These are phyloP conservation scores for Aramus guarauna DNA, from an alignment of 2,113 vertebrate species.

Conservation along the genomic window DNA sequence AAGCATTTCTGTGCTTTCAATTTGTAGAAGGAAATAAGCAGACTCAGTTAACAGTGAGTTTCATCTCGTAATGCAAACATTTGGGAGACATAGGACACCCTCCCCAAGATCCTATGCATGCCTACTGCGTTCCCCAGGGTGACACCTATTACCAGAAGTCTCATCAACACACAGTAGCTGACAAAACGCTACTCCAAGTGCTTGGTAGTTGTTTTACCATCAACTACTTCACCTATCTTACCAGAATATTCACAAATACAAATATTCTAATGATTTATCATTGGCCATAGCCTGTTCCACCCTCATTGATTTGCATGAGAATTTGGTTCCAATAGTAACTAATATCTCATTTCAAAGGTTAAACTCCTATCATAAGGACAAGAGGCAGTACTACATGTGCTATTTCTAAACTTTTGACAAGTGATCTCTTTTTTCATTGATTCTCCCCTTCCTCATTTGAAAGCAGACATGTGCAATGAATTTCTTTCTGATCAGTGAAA, in stretches of 20 bases:
- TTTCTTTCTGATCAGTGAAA: constrained; percentile 64
- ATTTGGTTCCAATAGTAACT: not conserved
- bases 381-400: not conserved
- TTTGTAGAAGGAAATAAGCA: not conserved
- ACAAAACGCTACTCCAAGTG: not conserved
- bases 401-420: constrained; percentile 60
- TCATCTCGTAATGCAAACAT: not conserved
- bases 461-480: constrained; percentile 18
- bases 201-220: not conserved
- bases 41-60: not conserved
- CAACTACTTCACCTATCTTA: not conserved
- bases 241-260: not conserved
- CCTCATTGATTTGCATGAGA: not conserved
- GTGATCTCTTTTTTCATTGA: not conserved
- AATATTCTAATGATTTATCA: not conserved
- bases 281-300: not conserved
- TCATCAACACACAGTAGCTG: not conserved
- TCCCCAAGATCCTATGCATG: fast-evolving
- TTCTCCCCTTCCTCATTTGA: not conserved
- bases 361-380: not conserved
- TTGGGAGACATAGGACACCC: not conserved
- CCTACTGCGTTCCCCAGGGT: no score
- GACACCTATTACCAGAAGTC: not conserved
- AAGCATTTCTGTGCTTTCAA: not conserved
- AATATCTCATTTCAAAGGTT: not conserved